Evolutionary conservation across 1,140 invertebrate genomes (phyloP).

Genomic region (Notospermus geniculatus): DNA sequence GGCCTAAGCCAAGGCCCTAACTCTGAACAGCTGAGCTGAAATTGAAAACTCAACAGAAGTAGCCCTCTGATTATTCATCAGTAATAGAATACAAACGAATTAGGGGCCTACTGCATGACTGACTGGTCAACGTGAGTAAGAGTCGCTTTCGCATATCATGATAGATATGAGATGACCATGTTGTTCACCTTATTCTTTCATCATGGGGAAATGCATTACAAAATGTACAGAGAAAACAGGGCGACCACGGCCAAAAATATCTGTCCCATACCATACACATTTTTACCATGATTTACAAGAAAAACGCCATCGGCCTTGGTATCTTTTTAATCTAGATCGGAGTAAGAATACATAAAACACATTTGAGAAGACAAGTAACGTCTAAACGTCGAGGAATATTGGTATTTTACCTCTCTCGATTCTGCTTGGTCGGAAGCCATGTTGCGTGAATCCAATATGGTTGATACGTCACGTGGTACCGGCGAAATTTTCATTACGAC

Average conservation of each 20-base stretch:
- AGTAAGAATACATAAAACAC: not conserved
- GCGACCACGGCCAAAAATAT: not conserved
- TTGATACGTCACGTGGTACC: conserved; percentile 13
- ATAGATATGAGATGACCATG: not conserved
- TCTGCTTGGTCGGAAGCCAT: conserved; percentile 16
- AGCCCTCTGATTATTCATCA: too few species aligned
- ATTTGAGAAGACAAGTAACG: not conserved
- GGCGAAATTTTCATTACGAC: conserved; percentile 6
- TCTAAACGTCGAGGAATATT: not conserved
- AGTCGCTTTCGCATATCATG: too few species aligned
- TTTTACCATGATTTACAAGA: not conserved
- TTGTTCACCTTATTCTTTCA: too few species aligned
- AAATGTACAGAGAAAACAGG: not conserved
- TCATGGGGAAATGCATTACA: too few species aligned
- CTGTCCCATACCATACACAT: not conserved
- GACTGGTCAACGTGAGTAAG: too few species aligned
- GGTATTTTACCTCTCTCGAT: conserved; percentile 8
- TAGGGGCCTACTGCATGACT: too few species aligned
- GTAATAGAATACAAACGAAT: too few species aligned
- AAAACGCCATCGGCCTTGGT: not conserved
- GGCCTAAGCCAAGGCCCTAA: too few species aligned
- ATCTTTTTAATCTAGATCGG: not conserved
- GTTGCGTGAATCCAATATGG: not conserved
- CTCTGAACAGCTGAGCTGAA: too few species aligned
- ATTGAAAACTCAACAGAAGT: too few species aligned